Evolutionary conservation across 2,797 vertebrate genomes (phyloP), one percentile per base, ranked within the genome.

Genomic region (Dicrostonyx torquatus): DNA sequence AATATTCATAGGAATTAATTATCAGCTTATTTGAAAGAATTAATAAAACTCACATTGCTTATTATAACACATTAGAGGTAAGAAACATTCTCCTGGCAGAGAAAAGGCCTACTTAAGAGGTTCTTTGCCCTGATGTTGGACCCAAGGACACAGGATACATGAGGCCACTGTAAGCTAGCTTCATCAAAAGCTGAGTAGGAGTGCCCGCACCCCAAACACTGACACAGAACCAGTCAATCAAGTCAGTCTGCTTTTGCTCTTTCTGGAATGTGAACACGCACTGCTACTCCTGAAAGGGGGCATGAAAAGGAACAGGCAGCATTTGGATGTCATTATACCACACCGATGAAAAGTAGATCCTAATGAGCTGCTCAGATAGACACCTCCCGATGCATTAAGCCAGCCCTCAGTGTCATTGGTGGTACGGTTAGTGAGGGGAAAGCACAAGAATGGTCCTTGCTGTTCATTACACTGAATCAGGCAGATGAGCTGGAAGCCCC

Each of bases 1-100:
- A 93, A 90, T 96, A 90, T 78, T 87, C 84, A 89, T 80, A 87
- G 50, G 87, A 93, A 87, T 88, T 13, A 95, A 93, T 83, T 83
- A 89, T 20, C 62, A 87, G 60, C 34, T 85, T 95, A 95, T 62
- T 92, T 90, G 37, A 91, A 93, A 93, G 22, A 95, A 92, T 70
- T 70, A 78, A 87, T 94, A 90, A 89, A 90, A 70, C 75, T 53
- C 40, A 53, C 58, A 93, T 31, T 64, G 85, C 90, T 72, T 89
- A 87, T 70, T 77, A 53, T 55, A 86, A 55, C 58, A 13, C 40
- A 87, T 55, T 53, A 90, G 66, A n/a, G 83, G 43, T 13, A 92
- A 60, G 48, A 93, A 76, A 55, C 40, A 40, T 64, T 76, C 60
- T 94, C 78, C 53, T 66, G 58, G 68, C 45, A 62, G 62, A 93